Percentiles rank a stretch among this genome's conserved stretches.
Conservation (phyloP, 2,888 invertebrate species). For the Rhagophthalmus giganteus region DNA sequence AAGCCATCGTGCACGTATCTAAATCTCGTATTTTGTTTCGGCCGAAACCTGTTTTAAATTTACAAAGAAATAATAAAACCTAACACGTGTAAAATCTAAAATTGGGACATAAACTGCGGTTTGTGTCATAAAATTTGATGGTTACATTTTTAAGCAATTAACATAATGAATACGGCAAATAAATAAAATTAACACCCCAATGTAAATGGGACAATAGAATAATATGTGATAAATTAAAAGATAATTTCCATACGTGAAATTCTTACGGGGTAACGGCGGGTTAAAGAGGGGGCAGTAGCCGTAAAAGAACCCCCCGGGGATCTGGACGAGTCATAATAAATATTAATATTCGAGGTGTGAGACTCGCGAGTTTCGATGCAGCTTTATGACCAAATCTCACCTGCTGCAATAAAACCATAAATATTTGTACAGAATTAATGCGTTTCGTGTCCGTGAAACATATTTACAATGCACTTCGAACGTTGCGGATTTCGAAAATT, state of each 20-base stretch:
- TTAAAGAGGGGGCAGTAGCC: conserved; percentile 51
- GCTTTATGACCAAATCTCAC: conserved; percentile 46
- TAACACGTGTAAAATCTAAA: conserved; percentile 14
- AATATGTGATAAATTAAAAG: conserved; percentile 55
- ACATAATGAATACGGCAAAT: conserved; percentile 50
- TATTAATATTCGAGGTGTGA: conserved; percentile 56
- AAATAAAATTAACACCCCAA: conserved; percentile 55
- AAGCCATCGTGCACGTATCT: no score
- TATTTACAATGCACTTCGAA: conserved; percentile 32
- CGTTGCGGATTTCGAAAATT: conserved; percentile 15
- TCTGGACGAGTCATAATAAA: conserved; percentile 55
- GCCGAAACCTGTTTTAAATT: not conserved
- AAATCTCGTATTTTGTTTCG: not conserved
- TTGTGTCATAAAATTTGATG: conserved; percentile 21
- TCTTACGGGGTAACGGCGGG: conserved; percentile 45
- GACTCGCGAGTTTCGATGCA: conserved; percentile 43
- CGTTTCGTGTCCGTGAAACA: conserved; percentile 46
- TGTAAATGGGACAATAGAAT: conserved; percentile 53
- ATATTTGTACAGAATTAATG: conserved; percentile 55
- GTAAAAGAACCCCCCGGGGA: conserved; percentile 53
- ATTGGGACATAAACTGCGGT: conserved; percentile 18
- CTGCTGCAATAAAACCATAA: conserved; percentile 56
- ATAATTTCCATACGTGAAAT: conserved; percentile 55
- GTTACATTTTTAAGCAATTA: conserved; percentile 32
- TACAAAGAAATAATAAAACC: conserved; percentile 5